A percentile compares a stretch with the other conserved stretches of the same genome.
These are phyloP conservation scores for Tetramorium parvispinum DNA, from an alignment of 1,140 invertebrate species.

Conservation along the genomic window DNA sequence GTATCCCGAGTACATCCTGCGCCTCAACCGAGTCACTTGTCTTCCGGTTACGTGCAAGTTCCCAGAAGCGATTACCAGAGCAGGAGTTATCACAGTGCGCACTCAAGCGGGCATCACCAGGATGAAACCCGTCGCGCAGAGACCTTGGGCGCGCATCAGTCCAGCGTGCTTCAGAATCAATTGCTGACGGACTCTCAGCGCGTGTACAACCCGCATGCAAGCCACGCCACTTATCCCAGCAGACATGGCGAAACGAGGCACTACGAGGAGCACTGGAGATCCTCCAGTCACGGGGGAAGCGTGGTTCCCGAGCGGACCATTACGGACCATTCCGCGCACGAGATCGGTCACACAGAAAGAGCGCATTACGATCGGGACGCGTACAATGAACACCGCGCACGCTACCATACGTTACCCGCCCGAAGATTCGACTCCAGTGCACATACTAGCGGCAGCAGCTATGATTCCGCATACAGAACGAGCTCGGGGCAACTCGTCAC, in stretches of 20 bases:
- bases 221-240: background rate
- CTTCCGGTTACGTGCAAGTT: constrained; percentile 19
- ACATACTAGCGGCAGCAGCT: background rate
- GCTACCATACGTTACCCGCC: background rate
- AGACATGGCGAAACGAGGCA: constrained; percentile 34
- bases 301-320: constrained; percentile 44
- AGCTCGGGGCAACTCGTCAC: constrained; percentile 41
- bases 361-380: constrained; percentile 41
- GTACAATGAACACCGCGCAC: constrained; percentile 16
- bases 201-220: background rate
- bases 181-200: constrained; percentile 15
- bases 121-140: constrained; percentile 10
- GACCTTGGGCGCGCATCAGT: constrained; percentile 26
- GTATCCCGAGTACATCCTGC: constrained; percentile 18
- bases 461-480: constrained; percentile 19
- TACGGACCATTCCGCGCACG: background rate
- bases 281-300: constrained; percentile 62
- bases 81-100: background rate
- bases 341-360: background rate
- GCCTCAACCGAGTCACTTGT: constrained; percentile 11
- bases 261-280: constrained; percentile 70
- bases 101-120: background rate
- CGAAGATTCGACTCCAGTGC: constrained; percentile 29
- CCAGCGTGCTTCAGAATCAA: constrained; percentile 18
- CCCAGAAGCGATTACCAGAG: constrained; percentile 25